phyloP scores from a whole-genome alignment of 2,113 vertebrate species.

The Glaucidium brasilianum region DNA sequence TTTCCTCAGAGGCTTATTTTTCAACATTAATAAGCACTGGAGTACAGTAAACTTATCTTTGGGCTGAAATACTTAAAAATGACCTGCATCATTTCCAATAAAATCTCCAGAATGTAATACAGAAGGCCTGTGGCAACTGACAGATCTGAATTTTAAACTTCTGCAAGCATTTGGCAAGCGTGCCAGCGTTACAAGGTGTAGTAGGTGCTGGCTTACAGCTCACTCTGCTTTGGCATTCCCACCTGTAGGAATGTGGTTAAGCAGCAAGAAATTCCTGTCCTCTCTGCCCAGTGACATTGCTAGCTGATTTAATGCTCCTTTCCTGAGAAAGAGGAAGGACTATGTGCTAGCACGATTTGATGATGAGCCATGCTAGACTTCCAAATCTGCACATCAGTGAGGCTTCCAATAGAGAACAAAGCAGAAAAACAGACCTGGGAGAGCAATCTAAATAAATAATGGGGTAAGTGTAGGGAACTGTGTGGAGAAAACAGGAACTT shows the following conservation, averaged over 20 bases:
- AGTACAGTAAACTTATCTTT: constrained; percentile 13
- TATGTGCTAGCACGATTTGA: not conserved
- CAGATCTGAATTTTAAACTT: not conserved
- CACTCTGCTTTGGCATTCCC: not conserved
- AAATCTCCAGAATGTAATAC: not conserved
- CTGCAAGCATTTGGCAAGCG: not conserved
- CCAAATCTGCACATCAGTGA: not conserved
- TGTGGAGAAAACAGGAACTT: not conserved
- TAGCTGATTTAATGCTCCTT: not conserved
- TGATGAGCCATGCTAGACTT: not conserved
- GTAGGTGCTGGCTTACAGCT: not conserved
- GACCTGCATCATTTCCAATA: not conserved
- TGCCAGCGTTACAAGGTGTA: fast-evolving
- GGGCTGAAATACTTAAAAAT: constrained; percentile 6
- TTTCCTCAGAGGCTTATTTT: constrained; percentile 31
- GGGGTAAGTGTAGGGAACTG: not conserved
- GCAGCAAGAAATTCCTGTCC: not conserved
- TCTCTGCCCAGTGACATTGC: not conserved
- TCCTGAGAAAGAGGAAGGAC: not conserved
- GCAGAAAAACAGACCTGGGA: not conserved
- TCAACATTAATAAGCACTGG: constrained; percentile 13
- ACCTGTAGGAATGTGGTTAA: not conserved
- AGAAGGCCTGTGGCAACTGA: not conserved
- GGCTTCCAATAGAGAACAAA: not conserved
- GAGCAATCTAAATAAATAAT: not conserved